Evolutionary conservation across 2,797 vertebrate species (phyloP), one percentile per base, ranked within the genome.

Genomic region (Phataginus tetradactyla): DNA sequence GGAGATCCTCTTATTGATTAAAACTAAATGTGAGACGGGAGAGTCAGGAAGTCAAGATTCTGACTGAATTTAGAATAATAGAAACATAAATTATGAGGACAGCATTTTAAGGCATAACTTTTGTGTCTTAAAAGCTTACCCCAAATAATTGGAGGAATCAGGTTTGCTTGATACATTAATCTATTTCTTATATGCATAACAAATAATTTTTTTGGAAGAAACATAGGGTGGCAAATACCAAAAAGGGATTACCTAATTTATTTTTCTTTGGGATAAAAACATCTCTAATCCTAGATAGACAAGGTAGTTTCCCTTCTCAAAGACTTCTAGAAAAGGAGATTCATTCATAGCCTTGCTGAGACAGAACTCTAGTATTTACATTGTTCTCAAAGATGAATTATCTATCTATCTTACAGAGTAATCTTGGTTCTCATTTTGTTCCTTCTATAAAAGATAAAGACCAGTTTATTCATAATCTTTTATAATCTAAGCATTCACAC

Each of bases 301-400:
- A 86, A 86, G 0, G 0, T 80, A 64, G 32, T 74, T 81, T 95
- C 18, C 25, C 71, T 83, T 95, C 53, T 74, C 87, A 45, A 91
- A 81, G 13, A 88, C 93, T 85, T 96, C 45, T 91, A 80, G 71
- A 87, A 95, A 96, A 85, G 7, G 32, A 92, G 39, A 88, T 79
- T 77, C 42, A 87, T 23, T 77, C 42, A 87, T 23, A 95, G 27
- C 20, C 21, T 68, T 69, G 20, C 17, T 80, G 53, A 91, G 45
- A 96, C 1, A 86, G 59, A 89, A 34, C 61, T 71, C 12, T 15
- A 72, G 13, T 84, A 25, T 84, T 75, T 75, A 63, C 55, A 27
- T 55, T 80, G 25, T 95, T 96, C 71, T 72, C 37, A 72, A 39
- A 89, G 64, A 81, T 87, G 74, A 87, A 80, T 87, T 85, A 45